phyloP scores from a whole-genome alignment of 1,140 invertebrate species.

The Copidosoma floridanum region DNA sequence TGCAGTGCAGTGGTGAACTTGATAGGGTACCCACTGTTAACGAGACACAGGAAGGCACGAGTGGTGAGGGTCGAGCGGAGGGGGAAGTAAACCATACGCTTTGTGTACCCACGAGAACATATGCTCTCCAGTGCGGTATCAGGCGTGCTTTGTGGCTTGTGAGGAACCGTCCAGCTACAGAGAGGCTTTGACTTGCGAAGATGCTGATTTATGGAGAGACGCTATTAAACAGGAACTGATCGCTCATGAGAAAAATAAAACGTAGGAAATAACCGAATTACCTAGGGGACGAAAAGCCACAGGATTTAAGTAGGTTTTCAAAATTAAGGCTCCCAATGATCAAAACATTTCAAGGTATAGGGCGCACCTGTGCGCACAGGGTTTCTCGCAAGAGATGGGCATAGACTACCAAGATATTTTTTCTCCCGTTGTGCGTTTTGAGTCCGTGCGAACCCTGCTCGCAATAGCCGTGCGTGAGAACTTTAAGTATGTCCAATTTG shows the following conservation, averaged over 20 bases:
- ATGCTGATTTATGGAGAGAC: slow-evolving; percentile 22
- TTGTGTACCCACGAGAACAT: not conserved
- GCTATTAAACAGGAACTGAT: slow-evolving; percentile 32
- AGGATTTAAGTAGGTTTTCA: slow-evolving; percentile 46
- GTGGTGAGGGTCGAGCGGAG: not conserved
- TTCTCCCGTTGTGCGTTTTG: slow-evolving; percentile 38
- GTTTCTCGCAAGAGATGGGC: slow-evolving; percentile 43
- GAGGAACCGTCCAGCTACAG: slow-evolving; percentile 21
- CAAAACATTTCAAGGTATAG: slow-evolving; percentile 35
- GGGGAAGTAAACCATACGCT: not conserved
- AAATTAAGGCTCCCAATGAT: slow-evolving; percentile 34
- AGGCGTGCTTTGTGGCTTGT: not conserved
- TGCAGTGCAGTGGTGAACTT: not conserved
- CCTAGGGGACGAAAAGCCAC: slow-evolving; percentile 34
- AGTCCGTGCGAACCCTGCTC: not conserved
- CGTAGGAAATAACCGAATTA: too few species aligned
- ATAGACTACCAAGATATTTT: slow-evolving; percentile 47
- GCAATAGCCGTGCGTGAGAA: too few species aligned
- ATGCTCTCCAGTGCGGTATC: not conserved
- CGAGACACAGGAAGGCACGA: not conserved
- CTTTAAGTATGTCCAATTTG: too few species aligned
- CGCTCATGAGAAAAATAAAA: slow-evolving; percentile 31
- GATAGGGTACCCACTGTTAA: not conserved
- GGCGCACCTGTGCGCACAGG: slow-evolving; percentile 48
- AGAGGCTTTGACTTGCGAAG: slow-evolving; percentile 18